Evolutionary conservation across 2,113 vertebrate genomes (phyloP).

Genomic region (Callopanchax toddi): DNA sequence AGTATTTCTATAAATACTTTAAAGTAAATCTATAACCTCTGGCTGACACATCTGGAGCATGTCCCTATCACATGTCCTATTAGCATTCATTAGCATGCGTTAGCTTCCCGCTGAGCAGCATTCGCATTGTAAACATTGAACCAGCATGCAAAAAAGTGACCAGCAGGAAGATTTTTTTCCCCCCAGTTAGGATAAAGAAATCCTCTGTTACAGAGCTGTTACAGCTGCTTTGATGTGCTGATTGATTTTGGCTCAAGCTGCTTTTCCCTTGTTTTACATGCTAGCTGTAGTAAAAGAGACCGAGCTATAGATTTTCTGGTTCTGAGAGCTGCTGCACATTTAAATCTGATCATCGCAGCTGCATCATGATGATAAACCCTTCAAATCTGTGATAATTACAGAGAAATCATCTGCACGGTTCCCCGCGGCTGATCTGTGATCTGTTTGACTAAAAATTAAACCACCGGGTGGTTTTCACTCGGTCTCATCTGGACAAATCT

Average conservation of each 20-base stretch:
- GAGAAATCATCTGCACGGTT: not conserved
- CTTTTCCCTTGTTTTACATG: conserved; percentile 2
- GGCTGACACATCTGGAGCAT: not conserved
- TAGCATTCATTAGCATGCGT: conserved; percentile 36
- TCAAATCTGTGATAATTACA: conserved; percentile 16
- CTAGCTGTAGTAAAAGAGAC: not conserved
- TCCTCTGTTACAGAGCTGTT: not conserved
- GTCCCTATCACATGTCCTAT: not conserved
- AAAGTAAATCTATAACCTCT: not conserved
- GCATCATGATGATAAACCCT: conserved; percentile 5
- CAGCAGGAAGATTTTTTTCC: not conserved
- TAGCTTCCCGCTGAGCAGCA: conserved; percentile 6
- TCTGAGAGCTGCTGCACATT: conserved; percentile 4
- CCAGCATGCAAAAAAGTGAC: conserved; percentile 10
- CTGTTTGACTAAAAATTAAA: not conserved
- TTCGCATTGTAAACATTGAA: conserved; percentile 8
- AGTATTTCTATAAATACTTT: not conserved
- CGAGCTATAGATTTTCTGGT: not conserved
- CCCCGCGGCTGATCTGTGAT: not conserved
- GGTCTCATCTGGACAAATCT: not conserved
- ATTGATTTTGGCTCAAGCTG: not conserved
- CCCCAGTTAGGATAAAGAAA: not conserved
- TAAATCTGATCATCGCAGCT: conserved; percentile 20
- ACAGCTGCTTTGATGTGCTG: conserved; percentile 7
- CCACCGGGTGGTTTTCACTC: not conserved